Percentiles rank a stretch among this genome's conserved stretches.
Conservation (phyloP, 2,113 vertebrate genomes). For the Seriola aureovittata region DNA sequence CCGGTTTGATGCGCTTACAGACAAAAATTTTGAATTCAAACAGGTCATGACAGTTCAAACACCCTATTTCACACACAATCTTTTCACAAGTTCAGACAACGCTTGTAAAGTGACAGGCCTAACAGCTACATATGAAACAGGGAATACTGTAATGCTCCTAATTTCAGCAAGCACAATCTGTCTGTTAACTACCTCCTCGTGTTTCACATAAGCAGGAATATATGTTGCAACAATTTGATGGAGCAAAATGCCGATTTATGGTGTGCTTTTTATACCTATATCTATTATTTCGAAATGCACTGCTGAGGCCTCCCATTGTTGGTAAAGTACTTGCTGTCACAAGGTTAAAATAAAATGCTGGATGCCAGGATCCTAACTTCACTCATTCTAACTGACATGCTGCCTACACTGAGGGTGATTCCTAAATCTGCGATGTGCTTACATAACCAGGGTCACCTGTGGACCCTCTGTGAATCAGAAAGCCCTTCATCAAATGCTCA, state of each 20-base stretch:
- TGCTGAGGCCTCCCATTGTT: constrained; percentile 35
- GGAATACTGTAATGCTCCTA: neutral
- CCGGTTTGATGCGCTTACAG: too few relatives aligned
- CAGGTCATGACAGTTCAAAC: neutral
- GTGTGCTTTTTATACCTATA: neutral
- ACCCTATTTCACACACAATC: neutral
- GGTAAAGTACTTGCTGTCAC: constrained; percentile 43
- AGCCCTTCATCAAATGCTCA: constrained; percentile 55
- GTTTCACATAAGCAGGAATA: constrained; percentile 8
- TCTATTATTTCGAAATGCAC: neutral
- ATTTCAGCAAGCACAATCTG: constrained; percentile 10
- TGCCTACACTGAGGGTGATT: constrained; percentile 44
- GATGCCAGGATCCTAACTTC: constrained; percentile 29
- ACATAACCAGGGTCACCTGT: constrained; percentile 51
- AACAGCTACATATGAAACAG: constrained; percentile 2
- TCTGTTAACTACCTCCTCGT: neutral
- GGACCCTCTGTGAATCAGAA: constrained; percentile 46
- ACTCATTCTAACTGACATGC: constrained; percentile 32
- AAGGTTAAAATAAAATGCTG: constrained; percentile 55
- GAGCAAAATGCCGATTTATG: constrained; percentile 1
- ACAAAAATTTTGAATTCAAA: too few relatives aligned
- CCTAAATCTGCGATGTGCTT: constrained; percentile 45
- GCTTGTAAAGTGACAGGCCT: neutral
- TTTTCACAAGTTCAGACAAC: neutral
- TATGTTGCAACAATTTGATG: neutral